phyloP scores from a whole-genome alignment of 2,888 invertebrate species.

The Philereme vetulata region DNA sequence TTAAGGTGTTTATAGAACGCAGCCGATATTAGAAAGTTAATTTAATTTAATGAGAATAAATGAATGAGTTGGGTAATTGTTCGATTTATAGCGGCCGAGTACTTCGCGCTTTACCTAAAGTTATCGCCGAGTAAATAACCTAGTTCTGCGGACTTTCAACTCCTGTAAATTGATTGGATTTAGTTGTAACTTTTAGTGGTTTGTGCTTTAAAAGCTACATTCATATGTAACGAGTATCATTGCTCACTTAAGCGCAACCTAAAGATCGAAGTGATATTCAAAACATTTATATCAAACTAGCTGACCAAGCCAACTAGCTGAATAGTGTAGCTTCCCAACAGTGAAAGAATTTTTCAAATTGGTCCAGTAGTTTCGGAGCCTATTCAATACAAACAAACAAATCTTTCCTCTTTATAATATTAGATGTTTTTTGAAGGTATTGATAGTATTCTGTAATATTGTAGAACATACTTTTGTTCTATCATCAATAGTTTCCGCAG shows the following conservation, averaged over 20 bases:
- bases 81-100: constrained; percentile 55
- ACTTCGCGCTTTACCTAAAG: constrained; percentile 28
- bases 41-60: constrained; percentile 67
- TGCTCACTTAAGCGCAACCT: background rate
- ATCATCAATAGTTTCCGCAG: no score
- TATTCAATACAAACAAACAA: no score
- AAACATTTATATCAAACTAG: no score
- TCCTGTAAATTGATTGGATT: constrained; percentile 45
- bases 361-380: background rate
- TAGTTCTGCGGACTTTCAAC: constrained; percentile 45
- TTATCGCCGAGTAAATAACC: constrained; percentile 33
- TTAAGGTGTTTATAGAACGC: constrained; percentile 77
- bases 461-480: no score
- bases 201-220: constrained; percentile 19
- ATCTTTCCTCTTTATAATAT: no score
- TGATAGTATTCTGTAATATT: no score
- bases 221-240: constrained; percentile 24
- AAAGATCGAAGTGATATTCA: background rate
- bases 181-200: constrained; percentile 24
- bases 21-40: constrained; percentile 59
- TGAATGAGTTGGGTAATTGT: constrained; percentile 61
- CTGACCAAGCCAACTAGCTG: no score
- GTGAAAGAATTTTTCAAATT: no score
- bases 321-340: no score
- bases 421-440: no score